A percentile compares a stretch with the other conserved stretches of the same genome.
Evolutionary conservation across 1,140 invertebrate genomes (phyloP).

Genomic region (Arctopsyche grandis): DNA sequence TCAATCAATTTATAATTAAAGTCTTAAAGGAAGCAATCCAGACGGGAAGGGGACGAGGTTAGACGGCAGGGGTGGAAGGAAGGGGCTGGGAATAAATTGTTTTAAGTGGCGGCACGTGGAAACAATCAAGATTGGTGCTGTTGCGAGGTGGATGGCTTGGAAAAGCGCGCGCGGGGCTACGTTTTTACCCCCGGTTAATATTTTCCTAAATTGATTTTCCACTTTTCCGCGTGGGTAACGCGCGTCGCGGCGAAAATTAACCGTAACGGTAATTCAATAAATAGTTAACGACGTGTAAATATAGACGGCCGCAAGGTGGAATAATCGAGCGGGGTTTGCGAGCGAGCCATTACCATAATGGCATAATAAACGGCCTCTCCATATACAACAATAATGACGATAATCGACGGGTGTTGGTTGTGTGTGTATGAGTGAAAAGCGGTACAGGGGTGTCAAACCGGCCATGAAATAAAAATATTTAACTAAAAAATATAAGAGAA

Average conservation of each 20-base stretch:
- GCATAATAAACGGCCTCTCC: conserved; percentile 38
- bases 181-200: neutral
- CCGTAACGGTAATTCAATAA: conserved; percentile 39
- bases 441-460: neutral
- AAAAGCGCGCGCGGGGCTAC: neutral
- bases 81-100: neutral
- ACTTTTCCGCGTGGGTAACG: conserved; percentile 25
- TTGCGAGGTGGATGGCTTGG: neutral
- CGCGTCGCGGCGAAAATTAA: conserved; percentile 30
- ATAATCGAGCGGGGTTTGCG: conserved; percentile 34
- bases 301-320: conserved; percentile 32
- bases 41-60: neutral
- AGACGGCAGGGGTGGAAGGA: too few relatives aligned
- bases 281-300: conserved; percentile 42
- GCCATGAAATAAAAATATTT: neutral
- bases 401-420: conserved; percentile 16
- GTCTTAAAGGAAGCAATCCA: neutral
- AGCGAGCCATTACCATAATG: conserved; percentile 40
- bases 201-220: conserved; percentile 38
- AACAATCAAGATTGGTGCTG: neutral
- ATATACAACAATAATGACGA: conserved; percentile 32
- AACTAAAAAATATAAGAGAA: neutral
- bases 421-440: neutral
- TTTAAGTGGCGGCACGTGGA: conserved; percentile 16
- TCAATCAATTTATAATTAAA: conserved; percentile 21